phyloP scores from a whole-genome alignment of 2,888 invertebrate species.

The Meganola albula region DNA sequence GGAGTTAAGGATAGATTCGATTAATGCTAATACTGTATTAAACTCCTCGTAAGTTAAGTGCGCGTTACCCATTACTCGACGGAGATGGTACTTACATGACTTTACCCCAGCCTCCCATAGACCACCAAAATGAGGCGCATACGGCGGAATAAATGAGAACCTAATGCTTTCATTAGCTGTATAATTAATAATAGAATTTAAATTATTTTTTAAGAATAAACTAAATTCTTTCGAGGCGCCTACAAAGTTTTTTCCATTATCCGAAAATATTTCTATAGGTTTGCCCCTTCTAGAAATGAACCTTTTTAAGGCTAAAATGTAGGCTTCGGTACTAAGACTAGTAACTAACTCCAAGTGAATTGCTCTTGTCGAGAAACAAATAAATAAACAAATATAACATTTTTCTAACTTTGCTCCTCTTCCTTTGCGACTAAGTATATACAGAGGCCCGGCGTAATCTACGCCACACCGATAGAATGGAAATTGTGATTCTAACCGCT shows the following conservation, averaged over 20 bases:
- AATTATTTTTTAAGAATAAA: neutral
- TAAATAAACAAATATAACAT: neutral
- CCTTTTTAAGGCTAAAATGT: slow-evolving; percentile 1
- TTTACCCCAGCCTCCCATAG: neutral
- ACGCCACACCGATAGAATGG: slow-evolving; percentile 2
- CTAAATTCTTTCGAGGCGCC: neutral
- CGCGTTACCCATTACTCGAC: neutral
- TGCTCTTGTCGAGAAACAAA: neutral
- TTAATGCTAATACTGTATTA: neutral
- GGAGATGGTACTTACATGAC: neutral
- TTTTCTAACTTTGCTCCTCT: neutral
- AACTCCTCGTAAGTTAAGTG: neutral
- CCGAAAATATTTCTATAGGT: slow-evolving; percentile 2
- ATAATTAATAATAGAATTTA: neutral
- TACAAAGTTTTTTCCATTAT: neutral
- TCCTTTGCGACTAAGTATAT: neutral
- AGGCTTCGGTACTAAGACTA: neutral
- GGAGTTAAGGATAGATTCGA: neutral
- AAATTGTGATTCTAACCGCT: neutral
- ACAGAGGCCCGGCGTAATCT: slow-evolving; percentile 1
- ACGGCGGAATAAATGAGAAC: neutral
- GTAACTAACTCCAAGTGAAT: neutral
- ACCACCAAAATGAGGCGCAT: neutral
- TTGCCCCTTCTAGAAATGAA: slow-evolving; percentile 4
- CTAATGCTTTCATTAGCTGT: neutral